Conservation (phyloP, 2,113 vertebrate genomes). For the Saimiri boliviensis region DNA sequence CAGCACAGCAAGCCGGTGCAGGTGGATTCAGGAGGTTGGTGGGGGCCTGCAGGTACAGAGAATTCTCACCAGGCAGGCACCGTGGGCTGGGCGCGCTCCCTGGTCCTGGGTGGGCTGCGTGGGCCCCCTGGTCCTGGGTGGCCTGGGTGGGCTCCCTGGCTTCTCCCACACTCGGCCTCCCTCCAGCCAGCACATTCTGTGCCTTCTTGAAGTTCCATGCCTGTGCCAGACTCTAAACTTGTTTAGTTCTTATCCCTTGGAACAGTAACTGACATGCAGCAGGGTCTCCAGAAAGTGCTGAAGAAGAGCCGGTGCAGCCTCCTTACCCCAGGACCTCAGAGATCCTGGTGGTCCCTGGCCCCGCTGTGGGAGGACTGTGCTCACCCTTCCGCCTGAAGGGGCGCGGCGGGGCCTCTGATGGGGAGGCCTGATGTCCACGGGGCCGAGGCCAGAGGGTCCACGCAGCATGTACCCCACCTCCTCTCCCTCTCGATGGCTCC, state of each 20-base stretch:
- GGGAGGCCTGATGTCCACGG: not conserved
- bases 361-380: rapidly evolving
- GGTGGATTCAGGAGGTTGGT: not conserved
- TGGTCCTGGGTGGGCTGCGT: too few species aligned
- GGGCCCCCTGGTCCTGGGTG: too few species aligned
- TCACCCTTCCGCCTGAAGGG: not conserved
- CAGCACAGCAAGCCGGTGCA: not conserved
- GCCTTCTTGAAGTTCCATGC: not conserved
- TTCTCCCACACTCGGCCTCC: rapidly evolving
- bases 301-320: not conserved
- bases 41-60: not conserved
- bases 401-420: not conserved
- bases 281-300: not conserved
- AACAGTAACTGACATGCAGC: not conserved
- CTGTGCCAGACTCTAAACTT: not conserved
- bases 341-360: not conserved
- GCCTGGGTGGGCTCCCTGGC: too few species aligned
- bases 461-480: not conserved
- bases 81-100: too few species aligned
- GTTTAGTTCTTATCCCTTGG: not conserved
- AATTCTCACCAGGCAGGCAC: not conserved
- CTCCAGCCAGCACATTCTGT: not conserved
- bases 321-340: not conserved
- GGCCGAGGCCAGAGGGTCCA: not conserved
- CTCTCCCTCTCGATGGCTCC: not conserved